Base-by-base conservation (phyloP, 2,797 vertebrate genomes). In the Pantherophis vulpinus region DNA sequence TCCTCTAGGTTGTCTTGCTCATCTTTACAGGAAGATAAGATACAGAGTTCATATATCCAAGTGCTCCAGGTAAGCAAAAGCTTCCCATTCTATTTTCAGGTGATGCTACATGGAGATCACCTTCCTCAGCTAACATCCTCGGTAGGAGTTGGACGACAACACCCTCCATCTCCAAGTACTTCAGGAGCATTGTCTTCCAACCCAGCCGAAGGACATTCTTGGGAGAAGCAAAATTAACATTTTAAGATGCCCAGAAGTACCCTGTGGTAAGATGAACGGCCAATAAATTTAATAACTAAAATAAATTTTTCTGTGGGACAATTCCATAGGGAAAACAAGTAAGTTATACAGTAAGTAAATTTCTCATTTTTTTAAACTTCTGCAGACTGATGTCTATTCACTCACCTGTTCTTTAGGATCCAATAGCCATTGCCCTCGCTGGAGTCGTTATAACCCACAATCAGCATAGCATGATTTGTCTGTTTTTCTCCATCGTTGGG, bases 401-500 rank as follows among this genome's bases (percentile, higher is more conserved):
- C 37, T 47, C 74, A 83, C 74, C 74, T 83, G 74, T 83, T 83
- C 74, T 83, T 83, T 83, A 83, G 9, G 2, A 83, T 83, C 74
- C 74, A 83, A 83, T 83, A 47, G 9, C 37, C 20, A 0, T 4
- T 4, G 9, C 4, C 20, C 0, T 4, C 0, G 0, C 0, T 79
- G 74, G 37, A 23, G 4, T 83, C 0, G 1, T 79, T 83, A 83
- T 83, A 83, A 47, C 74, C 74, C 37, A 83, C 37, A 47, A 47
- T 11, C 37, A 83, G 37, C 74, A 83, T 11, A 47, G 0, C 37
- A 11, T 83, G 74, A 83, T 0, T 47, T 11, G 12, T 0, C 1
- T 0, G 0, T 11, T 2, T 1, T 25, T 1, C 0, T 11, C 74
- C 74, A 2, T 9, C 0, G 2, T 9, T 0, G 18, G 0, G 0